phyloP scores from a whole-genome alignment of 2,797 vertebrate genomes.

The Ctenosaura bakeri region DNA sequence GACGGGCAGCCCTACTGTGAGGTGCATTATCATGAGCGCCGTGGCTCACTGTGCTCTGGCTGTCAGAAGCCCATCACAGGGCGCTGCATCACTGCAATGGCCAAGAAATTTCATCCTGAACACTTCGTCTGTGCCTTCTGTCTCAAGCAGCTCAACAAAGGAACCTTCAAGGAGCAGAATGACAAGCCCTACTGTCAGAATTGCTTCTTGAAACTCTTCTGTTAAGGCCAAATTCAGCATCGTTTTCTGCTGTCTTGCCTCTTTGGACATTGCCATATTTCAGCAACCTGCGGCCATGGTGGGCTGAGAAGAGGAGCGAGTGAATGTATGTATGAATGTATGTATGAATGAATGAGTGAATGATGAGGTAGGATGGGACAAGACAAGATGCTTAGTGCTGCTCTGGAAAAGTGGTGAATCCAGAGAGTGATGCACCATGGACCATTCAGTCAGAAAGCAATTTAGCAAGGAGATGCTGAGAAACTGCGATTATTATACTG shows the following conservation, averaged over 20 bases:
- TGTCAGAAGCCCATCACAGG: constrained; percentile 99
- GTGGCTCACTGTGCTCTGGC: constrained; percentile 95
- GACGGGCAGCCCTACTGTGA: constrained; percentile 98
- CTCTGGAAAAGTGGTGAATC: constrained; percentile 51
- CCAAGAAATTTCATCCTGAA: constrained; percentile 98
- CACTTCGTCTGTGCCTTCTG: constrained; percentile 99
- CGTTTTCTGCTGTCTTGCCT: constrained; percentile 56
- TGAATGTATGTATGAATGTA: background rate
- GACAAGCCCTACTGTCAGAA: constrained; percentile 99
- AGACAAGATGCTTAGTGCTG: constrained; percentile 43
- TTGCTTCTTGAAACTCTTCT: constrained; percentile 98
- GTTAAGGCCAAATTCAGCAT: constrained; percentile 80
- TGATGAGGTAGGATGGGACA: background rate
- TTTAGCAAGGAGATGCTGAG: constrained; percentile 61
- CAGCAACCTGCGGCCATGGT: constrained; percentile 51
- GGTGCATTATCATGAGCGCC: constrained; percentile 97
- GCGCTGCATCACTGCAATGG: constrained; percentile 98
- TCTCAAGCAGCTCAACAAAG: constrained; percentile 99
- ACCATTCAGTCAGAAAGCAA: background rate
- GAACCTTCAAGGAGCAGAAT: constrained; percentile 99
- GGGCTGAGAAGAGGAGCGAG: constrained; percentile 31
- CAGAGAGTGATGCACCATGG: background rate
- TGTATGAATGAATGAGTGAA: background rate
- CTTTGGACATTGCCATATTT: constrained; percentile 70
- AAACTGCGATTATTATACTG: background rate